Evolutionary conservation across 2,888 invertebrate species (phyloP).

Genomic region (Agrotis ipsilon): DNA sequence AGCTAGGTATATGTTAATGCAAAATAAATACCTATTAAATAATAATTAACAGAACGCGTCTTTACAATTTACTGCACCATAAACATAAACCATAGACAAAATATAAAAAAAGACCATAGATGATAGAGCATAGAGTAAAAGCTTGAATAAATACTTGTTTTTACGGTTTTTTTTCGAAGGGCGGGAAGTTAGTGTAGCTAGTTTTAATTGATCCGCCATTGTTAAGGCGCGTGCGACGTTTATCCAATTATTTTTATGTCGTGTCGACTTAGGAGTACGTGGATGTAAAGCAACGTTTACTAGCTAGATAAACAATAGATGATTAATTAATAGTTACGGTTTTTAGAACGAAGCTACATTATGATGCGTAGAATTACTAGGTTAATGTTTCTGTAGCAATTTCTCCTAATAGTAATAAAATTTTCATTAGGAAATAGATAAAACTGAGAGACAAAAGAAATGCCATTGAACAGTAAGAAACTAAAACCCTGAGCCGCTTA

Average conservation of each 20-base stretch:
- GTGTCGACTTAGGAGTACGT: slow-evolving; percentile 46
- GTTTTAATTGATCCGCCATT: slow-evolving; percentile 62
- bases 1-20: slow-evolving; percentile 1
- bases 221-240: slow-evolving; percentile 59
- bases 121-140: slow-evolving; percentile 32
- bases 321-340: slow-evolving; percentile 17
- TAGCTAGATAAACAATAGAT: slow-evolving; percentile 33
- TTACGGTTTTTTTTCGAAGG: slow-evolving; percentile 52
- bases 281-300: slow-evolving; percentile 33
- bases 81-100: slow-evolving; percentile 42
- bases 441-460: not conserved
- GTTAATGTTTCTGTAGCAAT: not conserved
- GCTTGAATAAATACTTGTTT: slow-evolving; percentile 29
- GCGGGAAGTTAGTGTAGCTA: slow-evolving; percentile 46
- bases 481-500: not conserved
- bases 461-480: not conserved
- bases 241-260: slow-evolving; percentile 61
- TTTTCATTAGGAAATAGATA: not conserved
- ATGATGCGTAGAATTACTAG: not conserved
- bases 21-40: slow-evolving; percentile 18
- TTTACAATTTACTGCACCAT: slow-evolving; percentile 20
- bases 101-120: slow-evolving; percentile 38
- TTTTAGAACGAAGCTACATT: slow-evolving; percentile 5
- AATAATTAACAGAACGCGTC: slow-evolving; percentile 5
- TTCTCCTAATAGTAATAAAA: not conserved